Conservation (phyloP, 2,113 vertebrate genomes). For the Lanius collurio region DNA sequence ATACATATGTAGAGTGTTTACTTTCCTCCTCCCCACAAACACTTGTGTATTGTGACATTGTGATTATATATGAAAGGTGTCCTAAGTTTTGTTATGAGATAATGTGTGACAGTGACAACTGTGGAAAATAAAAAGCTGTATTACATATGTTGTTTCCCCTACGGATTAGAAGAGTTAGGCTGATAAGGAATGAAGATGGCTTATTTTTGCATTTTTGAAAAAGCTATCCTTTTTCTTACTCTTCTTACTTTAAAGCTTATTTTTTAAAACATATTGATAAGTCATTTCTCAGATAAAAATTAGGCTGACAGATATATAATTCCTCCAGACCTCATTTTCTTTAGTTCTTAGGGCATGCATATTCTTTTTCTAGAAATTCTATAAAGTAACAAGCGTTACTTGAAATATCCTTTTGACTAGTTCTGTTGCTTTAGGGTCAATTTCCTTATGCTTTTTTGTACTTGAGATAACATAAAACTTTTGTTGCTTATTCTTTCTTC, state of each 20-base stretch:
- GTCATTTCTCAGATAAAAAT: not conserved
- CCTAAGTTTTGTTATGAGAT: not conserved
- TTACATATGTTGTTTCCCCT: not conserved
- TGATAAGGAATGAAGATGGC: not conserved
- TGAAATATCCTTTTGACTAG: conserved; percentile 16
- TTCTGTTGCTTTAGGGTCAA: conserved; percentile 9
- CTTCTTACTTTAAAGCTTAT: not conserved
- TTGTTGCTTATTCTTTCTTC: not conserved
- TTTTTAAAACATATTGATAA: not conserved
- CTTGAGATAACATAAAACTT: not conserved
- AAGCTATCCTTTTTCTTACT: not conserved
- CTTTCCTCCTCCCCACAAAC: not conserved
- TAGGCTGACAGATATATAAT: not conserved
- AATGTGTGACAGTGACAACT: not conserved
- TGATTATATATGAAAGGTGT: not conserved
- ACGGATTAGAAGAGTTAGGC: not conserved
- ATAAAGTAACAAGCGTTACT: not conserved
- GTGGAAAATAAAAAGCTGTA: not conserved
- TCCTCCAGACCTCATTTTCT: not conserved
- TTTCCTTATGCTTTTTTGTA: not conserved
- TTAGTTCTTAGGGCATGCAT: not conserved
- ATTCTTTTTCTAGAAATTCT: not conserved
- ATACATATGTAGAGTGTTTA: accelerated
- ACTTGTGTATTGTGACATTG: not conserved
- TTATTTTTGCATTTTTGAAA: not conserved